These are phyloP conservation scores for Himalopsyche kuldschensis DNA, from an alignment of 2,888 invertebrate species.

Conservation along the genomic window DNA sequence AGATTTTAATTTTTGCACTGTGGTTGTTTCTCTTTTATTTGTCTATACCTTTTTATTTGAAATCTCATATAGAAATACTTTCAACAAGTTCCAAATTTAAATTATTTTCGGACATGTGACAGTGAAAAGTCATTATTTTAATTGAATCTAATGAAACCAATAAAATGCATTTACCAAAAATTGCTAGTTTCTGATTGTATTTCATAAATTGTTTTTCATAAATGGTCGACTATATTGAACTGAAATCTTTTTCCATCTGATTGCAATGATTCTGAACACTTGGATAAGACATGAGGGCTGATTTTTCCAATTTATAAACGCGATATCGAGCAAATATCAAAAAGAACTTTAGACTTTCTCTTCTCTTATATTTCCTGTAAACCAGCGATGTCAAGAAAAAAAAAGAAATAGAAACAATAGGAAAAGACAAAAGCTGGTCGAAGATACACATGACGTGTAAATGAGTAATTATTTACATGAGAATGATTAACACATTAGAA, in stretches of 20 bases:
- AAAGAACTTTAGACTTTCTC: conserved; percentile 63
- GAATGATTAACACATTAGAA: not conserved
- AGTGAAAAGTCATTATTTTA: too few species aligned
- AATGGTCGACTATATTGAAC: not conserved
- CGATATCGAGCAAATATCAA: conserved; percentile 53
- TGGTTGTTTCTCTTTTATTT: too few species aligned
- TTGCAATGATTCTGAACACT: not conserved
- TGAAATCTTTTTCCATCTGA: not conserved
- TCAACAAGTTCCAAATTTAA: too few species aligned
- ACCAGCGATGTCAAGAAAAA: conserved; percentile 29
- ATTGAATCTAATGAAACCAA: not conserved
- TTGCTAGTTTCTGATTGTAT: not conserved
- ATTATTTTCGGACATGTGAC: too few species aligned
- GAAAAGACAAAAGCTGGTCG: not conserved
- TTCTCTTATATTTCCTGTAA: conserved; percentile 25
- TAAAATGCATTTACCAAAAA: not conserved
- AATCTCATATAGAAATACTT: too few species aligned
- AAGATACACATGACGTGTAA: not conserved
- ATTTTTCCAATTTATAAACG: not conserved
- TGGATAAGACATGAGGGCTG: not conserved
- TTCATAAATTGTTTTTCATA: not conserved
- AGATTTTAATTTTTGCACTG: too few species aligned
- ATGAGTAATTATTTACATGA: not conserved
- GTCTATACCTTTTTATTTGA: too few species aligned
- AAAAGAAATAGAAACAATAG: conserved; percentile 11